These are phyloP conservation scores for Neoaliturus tenellus DNA, from an alignment of 2,888 invertebrate species.

Conservation along the genomic window DNA sequence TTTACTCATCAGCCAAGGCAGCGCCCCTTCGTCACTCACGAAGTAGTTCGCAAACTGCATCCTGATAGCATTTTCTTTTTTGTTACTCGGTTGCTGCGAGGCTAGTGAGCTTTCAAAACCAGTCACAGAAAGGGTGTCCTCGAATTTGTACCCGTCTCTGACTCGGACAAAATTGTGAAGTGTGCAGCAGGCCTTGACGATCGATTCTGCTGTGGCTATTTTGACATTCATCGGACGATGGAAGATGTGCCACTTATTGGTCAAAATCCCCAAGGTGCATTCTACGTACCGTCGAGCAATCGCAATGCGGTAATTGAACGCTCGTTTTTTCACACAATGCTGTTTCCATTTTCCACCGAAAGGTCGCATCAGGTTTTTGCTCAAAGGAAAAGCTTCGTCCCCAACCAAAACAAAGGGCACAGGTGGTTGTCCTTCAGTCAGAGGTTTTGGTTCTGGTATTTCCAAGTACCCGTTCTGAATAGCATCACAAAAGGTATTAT, in stretches of 20 bases:
- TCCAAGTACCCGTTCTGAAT: too few relatives aligned
- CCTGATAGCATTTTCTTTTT: not conserved
- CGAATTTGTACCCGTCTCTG: slow-evolving; percentile 62
- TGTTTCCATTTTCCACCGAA: slow-evolving; percentile 57
- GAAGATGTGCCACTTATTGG: slow-evolving; percentile 70
- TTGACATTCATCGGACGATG: slow-evolving; percentile 68
- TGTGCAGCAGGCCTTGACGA: slow-evolving; percentile 67
- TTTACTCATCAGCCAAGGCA: not conserved
- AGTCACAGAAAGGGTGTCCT: slow-evolving; percentile 58
- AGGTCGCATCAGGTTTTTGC: not conserved
- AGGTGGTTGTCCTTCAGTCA: too few relatives aligned
- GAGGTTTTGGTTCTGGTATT: too few relatives aligned
- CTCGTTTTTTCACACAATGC: slow-evolving; percentile 60
- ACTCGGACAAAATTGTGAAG: slow-evolving; percentile 64
- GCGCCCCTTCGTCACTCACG: not conserved
- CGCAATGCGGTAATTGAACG: slow-evolving; percentile 66
- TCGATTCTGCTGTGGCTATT: slow-evolving; percentile 64
- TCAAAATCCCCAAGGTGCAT: slow-evolving; percentile 66
- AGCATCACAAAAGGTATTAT: slow-evolving; percentile 1
- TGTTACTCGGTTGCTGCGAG: not conserved
- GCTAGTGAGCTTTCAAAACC: not conserved
- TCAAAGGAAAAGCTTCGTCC: slow-evolving; percentile 66
- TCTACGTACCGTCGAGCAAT: slow-evolving; percentile 65
- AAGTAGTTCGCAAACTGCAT: not conserved
- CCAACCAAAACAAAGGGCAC: slow-evolving; percentile 67